Evolutionary conservation across 1,140 invertebrate genomes (phyloP).

Genomic region (Propsilocerus akamusi): DNA sequence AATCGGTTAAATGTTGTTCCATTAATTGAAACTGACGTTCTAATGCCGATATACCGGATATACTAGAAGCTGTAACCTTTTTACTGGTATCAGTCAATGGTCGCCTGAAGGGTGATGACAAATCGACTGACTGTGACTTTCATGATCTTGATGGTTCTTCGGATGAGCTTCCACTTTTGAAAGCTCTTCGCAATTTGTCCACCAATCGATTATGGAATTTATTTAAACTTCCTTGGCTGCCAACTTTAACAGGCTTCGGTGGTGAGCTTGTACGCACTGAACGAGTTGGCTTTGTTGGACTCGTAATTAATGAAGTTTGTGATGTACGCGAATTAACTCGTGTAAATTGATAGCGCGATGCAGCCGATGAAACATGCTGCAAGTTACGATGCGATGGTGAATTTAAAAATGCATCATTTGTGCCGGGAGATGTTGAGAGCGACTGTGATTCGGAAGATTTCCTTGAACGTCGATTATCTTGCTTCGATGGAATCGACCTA

Average conservation of each 20-base stretch:
- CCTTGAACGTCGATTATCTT: conserved; percentile 21
- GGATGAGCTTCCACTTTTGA: neutral
- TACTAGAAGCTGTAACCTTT: neutral
- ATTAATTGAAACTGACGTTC: neutral
- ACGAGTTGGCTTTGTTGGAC: conserved; percentile 22
- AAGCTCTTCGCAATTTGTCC: conserved; percentile 28
- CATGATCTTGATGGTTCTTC: neutral
- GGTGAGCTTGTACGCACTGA: conserved; percentile 22
- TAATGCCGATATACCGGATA: neutral
- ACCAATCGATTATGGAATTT: conserved; percentile 47
- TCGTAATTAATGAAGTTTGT: conserved; percentile 25
- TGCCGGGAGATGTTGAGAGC: conserved; percentile 36
- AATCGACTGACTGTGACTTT: neutral
- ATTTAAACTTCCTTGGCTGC: conserved; percentile 35
- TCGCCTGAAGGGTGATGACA: neutral
- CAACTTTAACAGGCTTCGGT: conserved; percentile 25
- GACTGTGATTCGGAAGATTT: conserved; percentile 44
- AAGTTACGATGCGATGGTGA: conserved; percentile 37
- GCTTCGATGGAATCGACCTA: conserved; percentile 35
- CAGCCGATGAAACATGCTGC: conserved; percentile 20
- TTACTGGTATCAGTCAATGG: neutral
- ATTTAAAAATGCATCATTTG: conserved; percentile 31
- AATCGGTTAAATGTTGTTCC: neutral
- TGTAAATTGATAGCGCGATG: conserved; percentile 30
- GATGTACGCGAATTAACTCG: conserved; percentile 29